These are phyloP conservation scores for Scaptomyza tumidula DNA, from an alignment of 2,888 invertebrate genomes.

Conservation along the genomic window DNA sequence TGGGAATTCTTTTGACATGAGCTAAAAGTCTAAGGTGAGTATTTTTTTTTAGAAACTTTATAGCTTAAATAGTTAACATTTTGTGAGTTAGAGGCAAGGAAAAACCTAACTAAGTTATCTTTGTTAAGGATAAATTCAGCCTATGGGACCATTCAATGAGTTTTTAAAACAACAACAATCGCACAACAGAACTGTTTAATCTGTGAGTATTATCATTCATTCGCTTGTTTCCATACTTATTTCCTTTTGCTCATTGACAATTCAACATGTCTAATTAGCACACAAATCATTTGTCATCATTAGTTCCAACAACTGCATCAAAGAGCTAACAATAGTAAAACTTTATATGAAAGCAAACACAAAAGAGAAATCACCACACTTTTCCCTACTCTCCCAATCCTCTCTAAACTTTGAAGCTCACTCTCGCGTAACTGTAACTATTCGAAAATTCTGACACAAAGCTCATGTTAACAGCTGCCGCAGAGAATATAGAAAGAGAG, in stretches of 20 bases:
- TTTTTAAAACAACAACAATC: too few relatives aligned
- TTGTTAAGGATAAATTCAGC: too few relatives aligned
- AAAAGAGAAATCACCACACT: slow-evolving; percentile 1
- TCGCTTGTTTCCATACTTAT: background rate
- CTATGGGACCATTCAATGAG: too few relatives aligned
- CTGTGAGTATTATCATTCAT: background rate
- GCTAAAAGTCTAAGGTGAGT: background rate
- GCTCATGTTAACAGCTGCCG: slow-evolving; percentile 61
- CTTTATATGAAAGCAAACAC: slow-evolving; percentile 50
- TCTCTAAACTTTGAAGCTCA: background rate
- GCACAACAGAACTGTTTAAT: background rate
- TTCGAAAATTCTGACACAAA: slow-evolving; percentile 52
- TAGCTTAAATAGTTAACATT: background rate
- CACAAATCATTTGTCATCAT: slow-evolving; percentile 52
- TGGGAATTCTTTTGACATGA: background rate
- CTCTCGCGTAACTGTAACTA: slow-evolving; percentile 48
- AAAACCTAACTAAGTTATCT: too few relatives aligned
- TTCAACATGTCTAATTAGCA: slow-evolving; percentile 52
- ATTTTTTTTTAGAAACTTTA: background rate
- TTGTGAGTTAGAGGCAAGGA: too few relatives aligned
- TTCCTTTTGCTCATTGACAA: slow-evolving; percentile 16
- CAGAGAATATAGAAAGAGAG: slow-evolving; percentile 18
- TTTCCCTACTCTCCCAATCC: background rate
- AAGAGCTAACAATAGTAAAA: slow-evolving; percentile 46
- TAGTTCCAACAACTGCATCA: slow-evolving; percentile 28